These are phyloP conservation scores for Jacana jacana DNA, from an alignment of 2,113 vertebrate genomes.

Conservation along the genomic window DNA sequence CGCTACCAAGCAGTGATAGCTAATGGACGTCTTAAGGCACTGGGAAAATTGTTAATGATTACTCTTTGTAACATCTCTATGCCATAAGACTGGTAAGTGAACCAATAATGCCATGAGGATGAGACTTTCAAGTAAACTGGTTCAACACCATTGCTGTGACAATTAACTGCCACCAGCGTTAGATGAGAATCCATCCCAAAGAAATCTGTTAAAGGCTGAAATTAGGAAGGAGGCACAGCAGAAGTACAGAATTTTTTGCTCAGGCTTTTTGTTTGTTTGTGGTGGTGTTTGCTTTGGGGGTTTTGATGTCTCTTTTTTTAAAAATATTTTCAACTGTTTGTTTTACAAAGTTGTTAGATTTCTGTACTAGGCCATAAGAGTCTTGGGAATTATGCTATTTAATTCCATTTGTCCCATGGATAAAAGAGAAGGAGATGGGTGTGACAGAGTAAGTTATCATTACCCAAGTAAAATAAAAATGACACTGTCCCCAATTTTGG, in stretches of 20 bases:
- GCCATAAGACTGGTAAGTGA: neutral
- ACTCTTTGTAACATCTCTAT: accelerated
- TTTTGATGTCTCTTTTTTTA: too few relatives aligned
- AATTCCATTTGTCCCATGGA: neutral
- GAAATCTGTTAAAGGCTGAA: neutral
- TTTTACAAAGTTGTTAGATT: neutral
- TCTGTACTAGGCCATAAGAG: neutral
- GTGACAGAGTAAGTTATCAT: neutral
- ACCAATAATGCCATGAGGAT: neutral
- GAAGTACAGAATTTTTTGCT: neutral
- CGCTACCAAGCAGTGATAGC: neutral
- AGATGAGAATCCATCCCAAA: neutral
- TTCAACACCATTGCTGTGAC: neutral
- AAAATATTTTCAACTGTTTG: neutral
- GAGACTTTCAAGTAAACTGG: neutral
- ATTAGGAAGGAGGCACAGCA: neutral
- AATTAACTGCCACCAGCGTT: neutral
- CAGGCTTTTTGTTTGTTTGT: neutral
- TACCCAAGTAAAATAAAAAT: neutral
- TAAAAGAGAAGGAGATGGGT: neutral
- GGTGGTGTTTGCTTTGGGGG: too few relatives aligned
- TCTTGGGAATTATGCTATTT: neutral
- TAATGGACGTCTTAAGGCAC: neutral
- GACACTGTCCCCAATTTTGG: neutral
- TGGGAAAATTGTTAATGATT: neutral